A percentile compares a stretch with the other conserved stretches of the same genome.
Evolutionary conservation across 2,797 vertebrate genomes (phyloP).

Genomic region (Pangasius macronema): DNA sequence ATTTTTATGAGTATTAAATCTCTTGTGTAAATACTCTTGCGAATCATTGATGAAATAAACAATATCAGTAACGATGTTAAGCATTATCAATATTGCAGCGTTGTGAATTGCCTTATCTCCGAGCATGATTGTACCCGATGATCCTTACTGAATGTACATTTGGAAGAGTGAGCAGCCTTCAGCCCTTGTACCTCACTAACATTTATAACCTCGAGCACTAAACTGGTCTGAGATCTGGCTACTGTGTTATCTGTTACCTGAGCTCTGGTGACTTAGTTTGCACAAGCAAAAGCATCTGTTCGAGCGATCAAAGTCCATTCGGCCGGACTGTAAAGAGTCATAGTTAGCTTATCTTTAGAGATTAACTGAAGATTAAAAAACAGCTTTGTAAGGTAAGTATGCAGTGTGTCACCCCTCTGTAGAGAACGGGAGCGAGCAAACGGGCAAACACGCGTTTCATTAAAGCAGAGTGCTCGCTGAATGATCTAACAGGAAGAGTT

Average conservation of each 20-base stretch:
- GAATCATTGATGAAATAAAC: not conserved
- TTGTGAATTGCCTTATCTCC: not conserved
- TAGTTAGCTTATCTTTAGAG: not conserved
- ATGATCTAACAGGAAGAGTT: not conserved
- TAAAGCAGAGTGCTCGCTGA: not conserved
- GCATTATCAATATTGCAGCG: not conserved
- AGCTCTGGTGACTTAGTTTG: slow-evolving; percentile 12
- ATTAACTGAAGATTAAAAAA: slow-evolving; percentile 4
- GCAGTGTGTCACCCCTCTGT: not conserved
- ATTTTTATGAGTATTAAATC: not conserved
- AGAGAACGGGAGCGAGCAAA: not conserved
- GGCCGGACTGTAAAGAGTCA: not conserved
- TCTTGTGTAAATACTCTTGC: not conserved
- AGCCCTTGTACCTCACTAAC: not conserved
- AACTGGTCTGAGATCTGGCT: not conserved
- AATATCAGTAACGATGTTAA: not conserved
- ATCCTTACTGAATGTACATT: not conserved
- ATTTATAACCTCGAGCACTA: not conserved
- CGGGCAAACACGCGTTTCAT: not conserved
- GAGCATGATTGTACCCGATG: not conserved
- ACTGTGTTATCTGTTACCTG: slow-evolving; percentile 23
- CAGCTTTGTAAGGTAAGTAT: not conserved
- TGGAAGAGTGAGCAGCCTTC: not conserved
- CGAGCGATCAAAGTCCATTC: slow-evolving; percentile 35
- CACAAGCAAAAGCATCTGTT: slow-evolving; percentile 35